Evolutionary conservation across 2,113 vertebrate genomes (phyloP).

Genomic region (Gadus macrocephalus): DNA sequence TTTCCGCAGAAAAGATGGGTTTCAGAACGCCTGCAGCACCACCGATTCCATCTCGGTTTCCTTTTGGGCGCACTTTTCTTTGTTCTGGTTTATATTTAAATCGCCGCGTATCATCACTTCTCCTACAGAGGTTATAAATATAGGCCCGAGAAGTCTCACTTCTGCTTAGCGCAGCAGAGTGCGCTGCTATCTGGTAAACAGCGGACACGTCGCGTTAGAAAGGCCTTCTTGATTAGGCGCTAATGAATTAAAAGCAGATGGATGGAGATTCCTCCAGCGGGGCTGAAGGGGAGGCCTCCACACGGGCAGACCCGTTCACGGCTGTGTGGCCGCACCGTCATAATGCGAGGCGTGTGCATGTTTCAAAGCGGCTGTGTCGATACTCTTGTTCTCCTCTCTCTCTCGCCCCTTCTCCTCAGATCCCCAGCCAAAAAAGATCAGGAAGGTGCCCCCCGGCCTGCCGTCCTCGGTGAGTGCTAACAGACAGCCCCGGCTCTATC

Average conservation of each 20-base stretch:
- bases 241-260: conserved; percentile 36
- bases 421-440: conserved; percentile 90
- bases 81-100: conserved; percentile 31
- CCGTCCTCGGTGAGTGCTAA: conserved; percentile 86
- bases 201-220: conserved; percentile 23
- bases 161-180: conserved; percentile 29
- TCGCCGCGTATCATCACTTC: conserved; percentile 27
- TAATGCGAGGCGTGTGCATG: conserved; percentile 13
- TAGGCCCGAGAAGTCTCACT: conserved; percentile 34
- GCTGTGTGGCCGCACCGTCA: conserved; percentile 6
- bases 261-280: conserved; percentile 20
- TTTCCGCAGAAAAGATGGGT: too few species aligned
- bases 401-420: conserved; percentile 66
- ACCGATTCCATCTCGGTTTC: background rate
- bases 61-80: background rate
- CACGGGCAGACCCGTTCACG: conserved; percentile 13
- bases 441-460: conserved; percentile 93
- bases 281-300: conserved; percentile 4
- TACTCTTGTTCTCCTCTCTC: conserved; percentile 3
- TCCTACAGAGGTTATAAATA: conserved; percentile 31
- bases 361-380: conserved; percentile 12
- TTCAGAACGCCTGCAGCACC: too few species aligned
- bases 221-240: conserved; percentile 28
- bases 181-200: conserved; percentile 11
- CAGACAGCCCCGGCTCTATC: conserved; percentile 20